Base-by-base conservation (phyloP, 2,888 invertebrate genomes). In the Volucella zonaria region DNA sequence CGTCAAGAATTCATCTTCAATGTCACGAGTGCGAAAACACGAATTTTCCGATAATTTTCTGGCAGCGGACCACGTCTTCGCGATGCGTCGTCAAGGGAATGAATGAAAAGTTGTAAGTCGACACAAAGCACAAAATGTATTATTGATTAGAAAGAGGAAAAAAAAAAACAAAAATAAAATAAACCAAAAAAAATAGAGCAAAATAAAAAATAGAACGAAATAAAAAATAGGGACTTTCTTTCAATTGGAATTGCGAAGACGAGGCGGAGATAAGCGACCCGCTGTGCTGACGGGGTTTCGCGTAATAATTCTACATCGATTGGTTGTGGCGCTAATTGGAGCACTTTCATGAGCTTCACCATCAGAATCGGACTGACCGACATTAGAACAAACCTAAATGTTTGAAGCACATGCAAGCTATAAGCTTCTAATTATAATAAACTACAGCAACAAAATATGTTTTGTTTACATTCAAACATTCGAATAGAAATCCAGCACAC, bases 241-340 rank as follows among this genome's bases (percentile, higher is more conserved):
- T 43, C 31, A 15, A 15, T 31, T 3, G 18, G 31, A 54, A 52
- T 3, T n/a, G n/a, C 59, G 61, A 10, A 74, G 52, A 62, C 58
- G 54, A 59, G n/a, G 56, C 23, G 40, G n/a, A 75, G 47, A 71
- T 67, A 56, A 85, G 80, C 80, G 56, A 73, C 52, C 71, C 81
- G 81, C 56, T 80, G 31, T 62, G 67, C 80, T 80, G 56, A 85
- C 80, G 67, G 80, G 45, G 76, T 85, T 31, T 61, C 76, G 71
- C 80, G 51, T 85, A 78, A 82, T 79, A 68, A 75, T 68, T 82
- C 67, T 74, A 71, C 66, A 73, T 61, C 15, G 42, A 68, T 45
- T 52, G 42, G 38, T 67, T 45, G 58, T 45, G 42, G 42, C 15
- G 47, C 68, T 62, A 80, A 80, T 75, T 80, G 47, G 80, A 80